Conservation (phyloP, 2,797 vertebrate genomes). For the Pteropus rufus region DNA sequence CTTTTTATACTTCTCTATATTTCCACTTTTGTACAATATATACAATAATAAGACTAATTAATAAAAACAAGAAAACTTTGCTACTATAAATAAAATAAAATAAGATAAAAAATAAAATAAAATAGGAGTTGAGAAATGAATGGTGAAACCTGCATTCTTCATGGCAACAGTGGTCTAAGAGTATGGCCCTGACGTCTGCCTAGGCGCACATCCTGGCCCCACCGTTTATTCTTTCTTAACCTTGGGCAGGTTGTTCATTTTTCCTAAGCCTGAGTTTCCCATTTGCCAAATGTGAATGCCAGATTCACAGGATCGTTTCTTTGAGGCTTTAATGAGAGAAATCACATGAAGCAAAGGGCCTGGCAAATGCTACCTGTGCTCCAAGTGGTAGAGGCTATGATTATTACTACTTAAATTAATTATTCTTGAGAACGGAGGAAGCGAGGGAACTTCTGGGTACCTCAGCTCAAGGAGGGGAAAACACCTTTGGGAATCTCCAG, state of each 20-base stretch:
- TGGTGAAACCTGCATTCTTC: neutral
- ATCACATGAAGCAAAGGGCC: neutral
- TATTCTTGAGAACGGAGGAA: neutral
- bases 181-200: neutral
- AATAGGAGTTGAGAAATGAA: neutral
- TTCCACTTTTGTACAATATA: neutral
- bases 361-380: neutral
- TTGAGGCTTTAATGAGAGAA: neutral
- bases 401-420: neutral
- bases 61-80: slow-evolving; percentile 1
- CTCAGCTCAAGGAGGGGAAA: neutral
- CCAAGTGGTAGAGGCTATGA: neutral
- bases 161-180: neutral
- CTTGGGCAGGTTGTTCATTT: neutral
- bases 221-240: neutral
- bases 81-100: neutral
- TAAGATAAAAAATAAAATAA: no score
- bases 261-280: neutral
- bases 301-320: neutral
- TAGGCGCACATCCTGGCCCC: neutral
- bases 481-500: neutral
- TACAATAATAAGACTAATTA: neutral
- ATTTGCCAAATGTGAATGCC: neutral
- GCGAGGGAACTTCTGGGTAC: neutral
- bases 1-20: neutral